Base-by-base conservation (phyloP, 2,797 vertebrate species). In the Diglossa cyanea region DNA sequence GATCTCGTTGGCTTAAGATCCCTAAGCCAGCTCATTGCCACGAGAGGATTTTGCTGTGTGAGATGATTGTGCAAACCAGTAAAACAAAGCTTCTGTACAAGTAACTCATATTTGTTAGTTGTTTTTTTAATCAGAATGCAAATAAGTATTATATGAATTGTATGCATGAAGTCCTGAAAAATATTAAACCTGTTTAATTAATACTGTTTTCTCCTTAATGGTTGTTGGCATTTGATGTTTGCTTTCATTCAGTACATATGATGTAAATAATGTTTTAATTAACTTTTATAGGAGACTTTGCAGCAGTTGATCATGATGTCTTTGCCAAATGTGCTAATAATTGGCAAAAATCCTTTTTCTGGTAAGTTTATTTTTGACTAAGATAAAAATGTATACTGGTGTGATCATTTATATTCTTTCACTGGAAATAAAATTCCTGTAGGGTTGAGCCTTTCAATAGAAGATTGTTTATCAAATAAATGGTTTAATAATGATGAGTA, bases 241-340 rank as follows among this genome's bases (percentile, higher is more conserved):
- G 35, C 42, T 89, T 65, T 89, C 5, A 5, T 88, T 90, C 50
- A 44, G 45, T 48, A 61, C 19, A 14, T 44, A 6, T 14, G 21
- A 35, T 47, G 79, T 68, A 91, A 93, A 85, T 62, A 40, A 88
- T 86, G 42, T n/a, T 62, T 97, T 93, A 93, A 33, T 87, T 93
- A 48, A 86, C 90, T 70, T 97, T 96, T 93, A 17, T 96, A 99
- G 99, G 99, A 99, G 96, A 99, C 94, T 93, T 98, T 99, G 88
- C 99, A 99, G 96, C 99, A 99, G 95, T 96, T 99, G 96, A 99
- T 99, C 90, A 98, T 99, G 99, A 99, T 99, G 99, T 98, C 99
- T 92, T 98, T 99, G 95, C 99, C 99, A 88, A 98, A 99, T 72
- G 98, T 99, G 84, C 97, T 99, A 97, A 98, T 99, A 80, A 98